A percentile compares a stretch with the other conserved stretches of the same genome.
phyloP scores from a whole-genome alignment of 2,113 vertebrate genomes.

The Trogon surrucura region DNA sequence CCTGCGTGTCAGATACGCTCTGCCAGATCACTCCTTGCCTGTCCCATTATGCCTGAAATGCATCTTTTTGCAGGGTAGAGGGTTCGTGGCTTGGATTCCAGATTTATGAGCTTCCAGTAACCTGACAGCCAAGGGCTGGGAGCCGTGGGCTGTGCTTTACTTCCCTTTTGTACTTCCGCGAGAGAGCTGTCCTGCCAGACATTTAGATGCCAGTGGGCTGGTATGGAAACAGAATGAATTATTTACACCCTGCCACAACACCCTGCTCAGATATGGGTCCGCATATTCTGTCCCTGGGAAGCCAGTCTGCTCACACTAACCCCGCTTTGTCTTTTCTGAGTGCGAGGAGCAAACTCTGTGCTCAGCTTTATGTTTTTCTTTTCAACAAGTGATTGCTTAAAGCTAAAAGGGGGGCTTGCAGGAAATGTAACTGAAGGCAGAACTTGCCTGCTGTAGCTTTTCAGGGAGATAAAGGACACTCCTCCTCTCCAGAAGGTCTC shows the following conservation, averaged over 20 bases:
- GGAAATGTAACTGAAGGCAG: slow-evolving; percentile 39
- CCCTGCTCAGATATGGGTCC: not conserved
- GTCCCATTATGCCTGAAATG: not conserved
- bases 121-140: not conserved
- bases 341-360: not conserved
- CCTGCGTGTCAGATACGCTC: not conserved
- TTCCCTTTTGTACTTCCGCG: not conserved
- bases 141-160: not conserved
- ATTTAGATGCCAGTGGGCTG: not conserved
- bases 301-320: not conserved
- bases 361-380: not conserved
- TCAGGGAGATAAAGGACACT: slow-evolving; percentile 53
- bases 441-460: slow-evolving; percentile 29
- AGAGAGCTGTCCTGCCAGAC: slow-evolving; percentile 21
- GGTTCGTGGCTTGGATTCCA: not conserved
- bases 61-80: not conserved
- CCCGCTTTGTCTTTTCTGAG: not conserved
- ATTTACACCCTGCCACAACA: not conserved
- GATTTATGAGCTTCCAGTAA: not conserved
- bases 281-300: not conserved
- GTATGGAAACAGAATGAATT: not conserved
- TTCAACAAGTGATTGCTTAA: not conserved
- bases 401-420: not conserved
- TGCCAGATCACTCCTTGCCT: not conserved
- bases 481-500: slow-evolving; percentile 56